phyloP scores from a whole-genome alignment of 2,888 invertebrate genomes.

The Abrostola triplasia region DNA sequence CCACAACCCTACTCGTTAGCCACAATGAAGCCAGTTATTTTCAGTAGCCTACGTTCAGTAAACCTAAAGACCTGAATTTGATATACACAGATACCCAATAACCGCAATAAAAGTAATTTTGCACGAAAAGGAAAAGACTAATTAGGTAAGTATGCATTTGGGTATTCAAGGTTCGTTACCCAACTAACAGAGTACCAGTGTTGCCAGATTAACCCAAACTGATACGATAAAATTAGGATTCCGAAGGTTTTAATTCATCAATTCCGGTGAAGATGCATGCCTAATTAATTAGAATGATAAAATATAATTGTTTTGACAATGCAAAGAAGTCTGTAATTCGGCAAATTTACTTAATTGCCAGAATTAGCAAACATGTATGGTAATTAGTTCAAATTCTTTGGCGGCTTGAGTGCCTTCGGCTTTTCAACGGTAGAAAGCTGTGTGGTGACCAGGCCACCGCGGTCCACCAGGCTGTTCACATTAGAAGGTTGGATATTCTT shows the following conservation, averaged over 20 bases:
- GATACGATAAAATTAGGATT: slow-evolving; percentile 19
- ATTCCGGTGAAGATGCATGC: slow-evolving; percentile 9
- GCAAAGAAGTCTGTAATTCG: not conserved
- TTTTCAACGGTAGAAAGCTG: too few species aligned
- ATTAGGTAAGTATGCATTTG: slow-evolving; percentile 48
- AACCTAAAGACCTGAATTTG: slow-evolving; percentile 24
- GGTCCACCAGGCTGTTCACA: too few species aligned
- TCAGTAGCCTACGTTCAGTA: not conserved
- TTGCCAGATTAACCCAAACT: slow-evolving; percentile 43
- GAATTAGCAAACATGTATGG: not conserved
- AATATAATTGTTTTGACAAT: slow-evolving; percentile 2
- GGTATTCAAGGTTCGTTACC: slow-evolving; percentile 46
- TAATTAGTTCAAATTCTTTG: too few species aligned
- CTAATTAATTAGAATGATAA: not conserved
- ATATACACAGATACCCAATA: slow-evolving; percentile 36
- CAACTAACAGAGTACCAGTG: slow-evolving; percentile 37
- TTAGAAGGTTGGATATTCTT: too few species aligned
- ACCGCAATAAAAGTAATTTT: slow-evolving; percentile 37
- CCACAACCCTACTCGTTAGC: too few species aligned
- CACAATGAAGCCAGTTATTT: too few species aligned
- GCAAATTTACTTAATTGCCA: not conserved
- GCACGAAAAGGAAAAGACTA: slow-evolving; percentile 47
- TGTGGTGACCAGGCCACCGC: too few species aligned
- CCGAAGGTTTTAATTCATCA: slow-evolving; percentile 27
- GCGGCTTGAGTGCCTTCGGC: too few species aligned